Evolutionary conservation across 2,113 vertebrate genomes (phyloP), one percentile per base, ranked within the genome.

Genomic region (Triplophysa rosa): DNA sequence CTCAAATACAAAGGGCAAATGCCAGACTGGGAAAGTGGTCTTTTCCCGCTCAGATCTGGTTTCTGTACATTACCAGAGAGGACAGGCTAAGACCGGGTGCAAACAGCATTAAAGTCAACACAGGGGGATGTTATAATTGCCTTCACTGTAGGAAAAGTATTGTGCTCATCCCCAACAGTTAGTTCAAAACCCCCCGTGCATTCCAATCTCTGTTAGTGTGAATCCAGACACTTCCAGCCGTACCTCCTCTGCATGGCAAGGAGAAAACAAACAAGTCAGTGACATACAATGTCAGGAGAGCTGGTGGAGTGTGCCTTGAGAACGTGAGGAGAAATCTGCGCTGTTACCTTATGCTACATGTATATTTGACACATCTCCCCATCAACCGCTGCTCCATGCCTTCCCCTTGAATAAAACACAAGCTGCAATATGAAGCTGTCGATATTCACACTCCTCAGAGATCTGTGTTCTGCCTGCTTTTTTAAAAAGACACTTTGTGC

Each of bases 81-180:
- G 16, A 47, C 29, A 3, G 56, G n/a, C 16, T 9, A 26, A 2
- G 14, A 26, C 1, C 26, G 40, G 24, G 65, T 69, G 52, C 49
- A 13, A 33, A 65, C 8, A 16, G 23, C 42, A 68, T 19, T 64
- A 62, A 75, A 47, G 58, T 49, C 29, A 26, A 26, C 64, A 11
- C 80, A 74, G 75, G 26, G 64, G 75, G 56, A 67, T 54, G 45
- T 26, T 52, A 12, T 49, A 73, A 79, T 73, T 74, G 33, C 69
- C 59, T 70, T 62, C 52, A 37, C 71, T 47, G 40, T 16, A 26
- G 33, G 68, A 67, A 40, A 67, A 29, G 59, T 5, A 24, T 74
- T 75, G 21, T 74, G 62, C 23, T 74, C 63, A 29, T 59, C 26
- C 49, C 64, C n/a, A 47, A 59, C 52, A 58, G 49, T 45, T 16